These are phyloP conservation scores for Strongylocentrotus purpuratus DNA, from an alignment of 35 echinoderm and acorn worm species.

Conservation along the genomic window DNA sequence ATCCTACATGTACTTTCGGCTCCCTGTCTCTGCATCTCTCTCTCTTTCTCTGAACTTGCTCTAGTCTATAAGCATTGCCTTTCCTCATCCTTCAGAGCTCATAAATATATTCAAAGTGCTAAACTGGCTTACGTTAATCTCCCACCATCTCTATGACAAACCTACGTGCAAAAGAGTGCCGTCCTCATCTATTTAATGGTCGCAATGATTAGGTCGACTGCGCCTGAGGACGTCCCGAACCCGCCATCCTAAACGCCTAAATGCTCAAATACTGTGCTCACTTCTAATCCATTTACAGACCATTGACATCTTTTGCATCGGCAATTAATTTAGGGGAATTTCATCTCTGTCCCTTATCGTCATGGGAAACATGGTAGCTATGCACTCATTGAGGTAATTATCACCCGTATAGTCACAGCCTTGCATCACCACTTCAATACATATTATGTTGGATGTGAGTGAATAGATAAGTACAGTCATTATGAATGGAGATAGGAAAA, in stretches of 20 bases:
- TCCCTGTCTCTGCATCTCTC: neutral
- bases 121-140: neutral
- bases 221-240: neutral
- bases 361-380: neutral
- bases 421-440: neutral
- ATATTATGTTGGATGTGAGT: neutral
- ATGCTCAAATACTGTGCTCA: neutral
- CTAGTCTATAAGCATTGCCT: neutral
- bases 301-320: neutral
- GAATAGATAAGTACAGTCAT: neutral
- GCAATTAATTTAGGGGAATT: neutral
- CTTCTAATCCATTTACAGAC: neutral
- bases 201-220: neutral
- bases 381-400: neutral
- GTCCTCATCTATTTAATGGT: conserved; percentile 7
- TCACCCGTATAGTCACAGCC: neutral
- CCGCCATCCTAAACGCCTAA: neutral
- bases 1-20: neutral
- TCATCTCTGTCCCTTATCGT: neutral
- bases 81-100: neutral
- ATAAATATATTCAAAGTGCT: neutral
- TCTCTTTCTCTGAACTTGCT: no score
- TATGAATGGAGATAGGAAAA: neutral
- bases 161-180: neutral
- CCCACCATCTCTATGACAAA: neutral